A percentile compares a stretch with the other conserved stretches of the same genome.
These are phyloP conservation scores for Pagetopsis macropterus DNA, from an alignment of 2,797 vertebrate species.

Conservation along the genomic window DNA sequence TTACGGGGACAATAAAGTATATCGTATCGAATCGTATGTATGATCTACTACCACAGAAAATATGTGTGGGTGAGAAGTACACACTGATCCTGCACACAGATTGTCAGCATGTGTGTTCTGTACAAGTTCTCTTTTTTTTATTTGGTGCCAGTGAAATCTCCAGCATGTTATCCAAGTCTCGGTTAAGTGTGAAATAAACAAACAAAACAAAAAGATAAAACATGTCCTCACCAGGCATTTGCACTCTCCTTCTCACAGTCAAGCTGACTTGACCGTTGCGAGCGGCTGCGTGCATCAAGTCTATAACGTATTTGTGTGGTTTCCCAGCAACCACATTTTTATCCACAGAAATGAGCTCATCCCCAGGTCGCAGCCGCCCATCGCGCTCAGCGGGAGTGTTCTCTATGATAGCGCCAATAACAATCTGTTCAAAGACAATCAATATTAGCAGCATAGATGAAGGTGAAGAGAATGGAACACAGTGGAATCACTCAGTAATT, in stretches of 20 bases:
- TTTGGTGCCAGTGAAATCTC: conserved; percentile 45
- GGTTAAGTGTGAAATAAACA: conserved; percentile 26
- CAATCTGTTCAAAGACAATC: conserved; percentile 88
- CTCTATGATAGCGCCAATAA: conserved; percentile 97
- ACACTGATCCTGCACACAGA: conserved; percentile 40
- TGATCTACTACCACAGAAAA: conserved; percentile 35
- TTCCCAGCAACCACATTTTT: conserved; percentile 97
- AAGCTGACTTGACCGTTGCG: conserved; percentile 97
- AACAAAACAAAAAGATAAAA: conserved; percentile 11
- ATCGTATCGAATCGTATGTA: not conserved
- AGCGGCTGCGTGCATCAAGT: conserved; percentile 98
- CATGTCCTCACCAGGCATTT: conserved; percentile 86
- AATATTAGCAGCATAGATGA: conserved; percentile 73
- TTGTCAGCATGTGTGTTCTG: conserved; percentile 34
- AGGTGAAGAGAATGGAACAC: conserved; percentile 47
- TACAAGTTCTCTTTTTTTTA: conserved; percentile 35
- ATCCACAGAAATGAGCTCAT: conserved; percentile 97
- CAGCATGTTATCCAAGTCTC: conserved; percentile 31
- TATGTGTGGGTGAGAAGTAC: conserved; percentile 36
- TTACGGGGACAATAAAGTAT: too few species aligned
- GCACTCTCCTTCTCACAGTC: conserved; percentile 96
- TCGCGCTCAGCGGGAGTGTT: conserved; percentile 98
- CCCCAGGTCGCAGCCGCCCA: conserved; percentile 94
- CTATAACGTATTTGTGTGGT: conserved; percentile 98
- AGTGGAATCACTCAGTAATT: conserved; percentile 26